These are phyloP conservation scores for Sebastes glaucus DNA, from an alignment of 2,797 vertebrate genomes.

Conservation along the genomic window DNA sequence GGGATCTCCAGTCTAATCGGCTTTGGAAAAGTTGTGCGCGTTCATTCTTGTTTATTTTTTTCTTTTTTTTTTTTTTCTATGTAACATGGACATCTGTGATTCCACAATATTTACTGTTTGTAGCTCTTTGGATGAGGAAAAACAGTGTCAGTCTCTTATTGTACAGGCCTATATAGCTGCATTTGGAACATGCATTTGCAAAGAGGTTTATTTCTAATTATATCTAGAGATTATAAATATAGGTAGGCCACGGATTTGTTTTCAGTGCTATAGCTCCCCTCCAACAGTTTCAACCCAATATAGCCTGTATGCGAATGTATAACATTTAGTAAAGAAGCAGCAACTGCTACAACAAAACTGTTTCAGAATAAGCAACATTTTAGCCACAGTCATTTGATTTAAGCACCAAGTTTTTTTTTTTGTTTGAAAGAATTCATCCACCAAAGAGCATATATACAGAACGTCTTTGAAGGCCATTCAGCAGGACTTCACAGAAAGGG, in stretches of 20 bases:
- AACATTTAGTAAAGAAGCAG: not conserved
- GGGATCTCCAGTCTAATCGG: slow-evolving; percentile 59
- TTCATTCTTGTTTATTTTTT: not conserved
- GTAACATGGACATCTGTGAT: not conserved
- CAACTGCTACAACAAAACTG: not conserved
- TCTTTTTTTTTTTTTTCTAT: not conserved
- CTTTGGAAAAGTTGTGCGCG: slow-evolving; percentile 41
- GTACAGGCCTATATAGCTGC: not conserved
- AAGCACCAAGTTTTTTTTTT: not conserved
- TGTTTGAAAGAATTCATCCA: not conserved
- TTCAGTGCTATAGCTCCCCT: not conserved
- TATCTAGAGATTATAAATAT: not conserved
- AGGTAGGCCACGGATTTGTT: not conserved
- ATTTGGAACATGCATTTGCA: not conserved
- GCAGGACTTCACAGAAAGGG: not conserved
- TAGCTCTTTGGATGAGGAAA: not conserved
- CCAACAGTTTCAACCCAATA: not conserved
- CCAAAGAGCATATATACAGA: not conserved
- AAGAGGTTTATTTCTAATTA: not conserved
- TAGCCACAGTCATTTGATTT: not conserved
- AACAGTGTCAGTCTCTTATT: not conserved
- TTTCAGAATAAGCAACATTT: not conserved
- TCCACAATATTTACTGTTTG: not conserved
- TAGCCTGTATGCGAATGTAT: too few species aligned
- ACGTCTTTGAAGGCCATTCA: not conserved